A percentile compares a stretch with the other conserved stretches of the same genome.
Conservation (phyloP, 2,113 vertebrate genomes). For the Rissa tridactyla region DNA sequence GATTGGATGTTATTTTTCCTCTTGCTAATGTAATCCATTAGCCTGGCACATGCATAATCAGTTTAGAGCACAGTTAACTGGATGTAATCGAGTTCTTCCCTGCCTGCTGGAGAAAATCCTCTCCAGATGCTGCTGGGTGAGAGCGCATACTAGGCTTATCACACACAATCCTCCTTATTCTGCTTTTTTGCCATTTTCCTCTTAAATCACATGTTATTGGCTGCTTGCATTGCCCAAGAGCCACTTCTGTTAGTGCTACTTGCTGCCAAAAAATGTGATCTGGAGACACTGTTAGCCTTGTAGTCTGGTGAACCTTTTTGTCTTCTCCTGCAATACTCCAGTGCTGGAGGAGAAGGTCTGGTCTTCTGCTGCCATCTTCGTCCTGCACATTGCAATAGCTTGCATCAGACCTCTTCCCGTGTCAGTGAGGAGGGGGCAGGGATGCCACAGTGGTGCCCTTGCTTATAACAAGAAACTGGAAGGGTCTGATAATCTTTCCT, state of each 20-base stretch:
- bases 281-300: background rate
- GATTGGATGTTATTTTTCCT: slow-evolving; percentile 99
- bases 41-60: slow-evolving; percentile 99
- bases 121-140: slow-evolving; percentile 88
- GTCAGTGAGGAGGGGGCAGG: background rate
- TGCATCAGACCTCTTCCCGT: background rate
- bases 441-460: background rate
- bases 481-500: background rate
- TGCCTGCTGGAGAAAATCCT: slow-evolving; percentile 98
- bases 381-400: background rate
- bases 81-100: slow-evolving; percentile 99
- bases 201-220: background rate
- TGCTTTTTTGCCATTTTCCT: slow-evolving; percentile 32
- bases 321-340: background rate
- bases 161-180: slow-evolving; percentile 50
- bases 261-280: slow-evolving; percentile 19
- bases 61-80: slow-evolving; percentile 99
- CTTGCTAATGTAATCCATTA: slow-evolving; percentile 99
- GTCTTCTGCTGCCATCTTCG: slow-evolving; percentile 5
- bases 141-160: slow-evolving; percentile 62
- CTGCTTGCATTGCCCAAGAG: background rate
- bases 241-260: background rate
- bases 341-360: background rate
- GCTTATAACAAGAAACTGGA: background rate
- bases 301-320: background rate